Evolutionary conservation across 53 echinoderm and acorn worm species (phyloP).

Genomic region (Antedon mediterranea): DNA sequence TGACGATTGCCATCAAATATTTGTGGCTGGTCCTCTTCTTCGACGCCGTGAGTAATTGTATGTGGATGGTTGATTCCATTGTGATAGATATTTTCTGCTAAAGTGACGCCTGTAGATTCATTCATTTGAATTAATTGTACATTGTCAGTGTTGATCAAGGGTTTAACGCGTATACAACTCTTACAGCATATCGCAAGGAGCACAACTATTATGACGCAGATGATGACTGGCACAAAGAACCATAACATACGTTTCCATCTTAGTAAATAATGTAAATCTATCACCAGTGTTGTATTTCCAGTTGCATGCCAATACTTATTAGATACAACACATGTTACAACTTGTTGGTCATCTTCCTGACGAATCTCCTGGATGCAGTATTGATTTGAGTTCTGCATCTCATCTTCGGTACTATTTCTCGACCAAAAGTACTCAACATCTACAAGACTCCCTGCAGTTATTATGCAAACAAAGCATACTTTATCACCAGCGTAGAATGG

Average conservation of each 20-base stretch:
- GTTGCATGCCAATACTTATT: background rate
- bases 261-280: too few relatives aligned
- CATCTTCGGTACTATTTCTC: background rate
- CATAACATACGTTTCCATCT: background rate
- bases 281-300: background rate
- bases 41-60: too few relatives aligned
- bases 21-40: too few relatives aligned
- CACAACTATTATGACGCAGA: background rate
- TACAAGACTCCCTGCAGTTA: background rate
- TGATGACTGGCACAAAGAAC: background rate
- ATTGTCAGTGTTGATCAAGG: too few relatives aligned
- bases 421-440: background rate
- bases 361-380: background rate
- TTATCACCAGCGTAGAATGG: background rate
- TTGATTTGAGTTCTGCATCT: background rate
- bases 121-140: too few relatives aligned
- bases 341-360: background rate
- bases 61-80: too few relatives aligned
- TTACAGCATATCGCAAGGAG: background rate
- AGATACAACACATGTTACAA: background rate
- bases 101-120: too few relatives aligned
- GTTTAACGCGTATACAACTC: background rate
- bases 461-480: background rate
- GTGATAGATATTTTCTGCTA: too few relatives aligned
- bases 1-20: too few relatives aligned